A percentile compares a stretch with the other conserved stretches of the same genome.
phyloP scores from a whole-genome alignment of 2,888 invertebrate species.

The Glyphotaelius pellucidus region DNA sequence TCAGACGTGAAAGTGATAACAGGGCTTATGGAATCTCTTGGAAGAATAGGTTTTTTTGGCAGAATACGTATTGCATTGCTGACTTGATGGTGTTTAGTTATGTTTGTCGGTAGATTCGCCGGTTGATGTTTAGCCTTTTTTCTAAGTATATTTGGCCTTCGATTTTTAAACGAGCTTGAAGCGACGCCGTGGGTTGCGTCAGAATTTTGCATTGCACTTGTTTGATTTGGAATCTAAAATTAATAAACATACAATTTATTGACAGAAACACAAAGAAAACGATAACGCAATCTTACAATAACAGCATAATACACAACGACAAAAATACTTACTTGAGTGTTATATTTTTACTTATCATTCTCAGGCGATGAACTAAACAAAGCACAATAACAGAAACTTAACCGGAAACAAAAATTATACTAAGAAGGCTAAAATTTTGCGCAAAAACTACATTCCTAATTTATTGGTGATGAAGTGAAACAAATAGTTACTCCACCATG shows the following conservation, averaged over 20 bases:
- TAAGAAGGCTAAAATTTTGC: constrained; percentile 35
- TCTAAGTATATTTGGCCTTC: constrained; percentile 64
- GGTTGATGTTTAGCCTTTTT: constrained; percentile 45
- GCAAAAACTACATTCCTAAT: constrained; percentile 47
- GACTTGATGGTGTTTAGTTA: not conserved
- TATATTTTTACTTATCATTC: constrained; percentile 60
- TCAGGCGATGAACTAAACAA: constrained; percentile 56
- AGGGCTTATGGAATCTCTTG: constrained; percentile 18
- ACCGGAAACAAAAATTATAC: constrained; percentile 45
- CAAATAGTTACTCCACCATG: constrained; percentile 27
- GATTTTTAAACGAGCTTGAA: constrained; percentile 58
- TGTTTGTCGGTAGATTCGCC: constrained; percentile 4
- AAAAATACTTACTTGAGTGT: constrained; percentile 46
- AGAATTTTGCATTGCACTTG: constrained; percentile 61
- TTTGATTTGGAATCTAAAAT: constrained; percentile 59
- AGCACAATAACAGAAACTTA: constrained; percentile 52
- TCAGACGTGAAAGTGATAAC: constrained; percentile 25
- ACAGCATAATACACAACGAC: not conserved
- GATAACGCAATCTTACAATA: not conserved
- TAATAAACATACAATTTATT: constrained; percentile 24
- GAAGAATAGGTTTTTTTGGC: not conserved
- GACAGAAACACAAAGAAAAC: constrained; percentile 6
- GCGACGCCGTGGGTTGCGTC: constrained; percentile 52
- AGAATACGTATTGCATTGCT: not conserved
- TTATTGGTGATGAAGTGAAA: constrained; percentile 30